A percentile compares a stretch with the other conserved stretches of the same genome.
phyloP scores from a whole-genome alignment of 2,113 vertebrate species.

The Eulacestoma nigropectus region DNA sequence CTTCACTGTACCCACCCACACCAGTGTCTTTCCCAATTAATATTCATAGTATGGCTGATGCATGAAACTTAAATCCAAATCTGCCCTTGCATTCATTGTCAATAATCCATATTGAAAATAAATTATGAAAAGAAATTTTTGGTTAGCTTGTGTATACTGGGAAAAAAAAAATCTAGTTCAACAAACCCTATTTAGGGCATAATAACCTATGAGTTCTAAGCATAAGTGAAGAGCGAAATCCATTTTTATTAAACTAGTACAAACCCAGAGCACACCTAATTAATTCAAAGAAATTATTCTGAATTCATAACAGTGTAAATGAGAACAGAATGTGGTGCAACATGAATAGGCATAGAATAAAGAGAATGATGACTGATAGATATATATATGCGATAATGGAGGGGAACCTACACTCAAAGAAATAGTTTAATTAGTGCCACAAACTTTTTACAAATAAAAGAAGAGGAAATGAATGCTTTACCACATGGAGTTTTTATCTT shows the following conservation, averaged over 20 bases:
- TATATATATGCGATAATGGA: background rate
- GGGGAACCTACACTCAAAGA: background rate
- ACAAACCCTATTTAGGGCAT: background rate
- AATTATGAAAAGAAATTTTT: background rate
- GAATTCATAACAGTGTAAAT: background rate
- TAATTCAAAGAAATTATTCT: background rate
- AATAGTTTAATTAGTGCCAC: background rate
- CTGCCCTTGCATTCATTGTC: background rate
- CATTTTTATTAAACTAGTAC: background rate
- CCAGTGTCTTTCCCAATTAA: background rate
- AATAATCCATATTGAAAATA: background rate
- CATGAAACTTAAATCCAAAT: background rate
- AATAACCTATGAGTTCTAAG: background rate
- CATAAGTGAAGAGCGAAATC: background rate
- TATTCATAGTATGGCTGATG: background rate
- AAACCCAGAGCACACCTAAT: background rate
- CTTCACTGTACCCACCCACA: background rate
- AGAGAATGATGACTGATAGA: background rate
- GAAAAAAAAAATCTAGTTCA: background rate
- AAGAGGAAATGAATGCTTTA: background rate
- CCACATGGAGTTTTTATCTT: conserved; percentile 15
- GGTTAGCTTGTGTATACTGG: background rate
- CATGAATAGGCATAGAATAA: background rate
- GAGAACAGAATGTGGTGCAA: background rate
- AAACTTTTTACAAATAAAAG: conserved; percentile 2